Evolutionary conservation across 1,140 invertebrate genomes (phyloP).

Genomic region (Bilobella aurantiaca): DNA sequence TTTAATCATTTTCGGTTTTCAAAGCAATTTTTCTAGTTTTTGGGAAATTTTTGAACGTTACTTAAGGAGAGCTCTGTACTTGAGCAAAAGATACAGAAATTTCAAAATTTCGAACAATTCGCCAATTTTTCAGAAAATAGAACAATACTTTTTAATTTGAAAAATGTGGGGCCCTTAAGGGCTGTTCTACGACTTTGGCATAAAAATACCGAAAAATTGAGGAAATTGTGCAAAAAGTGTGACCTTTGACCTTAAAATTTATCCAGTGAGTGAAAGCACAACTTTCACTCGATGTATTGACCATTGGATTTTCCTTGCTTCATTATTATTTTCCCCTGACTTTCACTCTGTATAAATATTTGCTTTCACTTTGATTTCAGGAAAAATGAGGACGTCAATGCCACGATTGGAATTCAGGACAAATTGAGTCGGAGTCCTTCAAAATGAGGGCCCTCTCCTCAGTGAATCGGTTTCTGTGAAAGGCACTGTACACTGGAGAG

Average conservation of each 20-base stretch:
- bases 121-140: neutral
- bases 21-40: neutral
- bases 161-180: too few relatives aligned
- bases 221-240: too few relatives aligned
- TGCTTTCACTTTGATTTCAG: neutral
- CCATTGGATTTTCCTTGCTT: too few relatives aligned
- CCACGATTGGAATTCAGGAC: neutral
- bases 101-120: neutral
- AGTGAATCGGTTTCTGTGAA: neutral
- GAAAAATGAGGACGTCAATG: neutral
- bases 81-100: neutral
- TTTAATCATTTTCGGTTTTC: neutral
- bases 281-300: too few relatives aligned
- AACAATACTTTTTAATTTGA: too few relatives aligned
- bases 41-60: too few relatives aligned
- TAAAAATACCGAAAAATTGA: too few relatives aligned
- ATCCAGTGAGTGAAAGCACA: too few relatives aligned
- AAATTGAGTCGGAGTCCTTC: neutral
- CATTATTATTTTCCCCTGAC: neutral
- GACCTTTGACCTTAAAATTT: too few relatives aligned
- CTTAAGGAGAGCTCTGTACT: too few relatives aligned
- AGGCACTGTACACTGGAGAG: neutral
- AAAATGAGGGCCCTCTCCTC: neutral
- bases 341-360: neutral
- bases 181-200: too few relatives aligned